These are phyloP conservation scores for Nibea coibor DNA, from an alignment of 2,113 vertebrate genomes.

Conservation along the genomic window DNA sequence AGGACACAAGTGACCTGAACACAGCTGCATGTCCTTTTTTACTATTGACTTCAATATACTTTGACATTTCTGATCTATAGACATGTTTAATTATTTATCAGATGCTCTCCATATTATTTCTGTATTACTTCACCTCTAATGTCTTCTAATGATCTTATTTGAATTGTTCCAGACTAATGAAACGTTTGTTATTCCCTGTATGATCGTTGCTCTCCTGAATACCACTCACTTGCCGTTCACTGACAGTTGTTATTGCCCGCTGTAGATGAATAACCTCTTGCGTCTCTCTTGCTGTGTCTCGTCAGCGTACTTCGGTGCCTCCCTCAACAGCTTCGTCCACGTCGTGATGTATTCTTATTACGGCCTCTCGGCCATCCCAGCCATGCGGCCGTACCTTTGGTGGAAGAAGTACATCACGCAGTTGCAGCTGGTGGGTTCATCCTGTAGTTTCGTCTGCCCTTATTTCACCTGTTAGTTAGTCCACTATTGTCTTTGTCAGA, in stretches of 20 bases:
- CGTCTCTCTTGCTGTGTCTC: constrained; percentile 40
- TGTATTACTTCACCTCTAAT: constrained; percentile 8
- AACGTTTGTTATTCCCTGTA: background rate
- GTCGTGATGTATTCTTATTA: constrained; percentile 99
- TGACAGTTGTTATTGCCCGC: background rate
- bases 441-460: background rate
- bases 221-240: background rate
- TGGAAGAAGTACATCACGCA: constrained; percentile 99
- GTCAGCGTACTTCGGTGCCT: constrained; percentile 94
- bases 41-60: background rate
- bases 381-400: constrained; percentile 95
- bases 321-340: constrained; percentile 96
- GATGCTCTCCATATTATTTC: constrained; percentile 1
- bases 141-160: too few relatives aligned
- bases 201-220: background rate
- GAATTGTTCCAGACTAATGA: constrained; percentile 6
- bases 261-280: constrained; percentile 20
- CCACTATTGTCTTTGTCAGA: too few relatives aligned
- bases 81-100: constrained; percentile 24
- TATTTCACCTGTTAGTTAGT: too few relatives aligned
- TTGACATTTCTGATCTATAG: background rate
- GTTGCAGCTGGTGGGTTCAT: constrained; percentile 92
- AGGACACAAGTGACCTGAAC: constrained; percentile 33
- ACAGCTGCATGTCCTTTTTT: background rate
- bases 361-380: constrained; percentile 92